Percentiles rank a stretch among this genome's conserved stretches.
Conservation (phyloP, 2,888 invertebrate species). For the Alloscopus bannaensis region DNA sequence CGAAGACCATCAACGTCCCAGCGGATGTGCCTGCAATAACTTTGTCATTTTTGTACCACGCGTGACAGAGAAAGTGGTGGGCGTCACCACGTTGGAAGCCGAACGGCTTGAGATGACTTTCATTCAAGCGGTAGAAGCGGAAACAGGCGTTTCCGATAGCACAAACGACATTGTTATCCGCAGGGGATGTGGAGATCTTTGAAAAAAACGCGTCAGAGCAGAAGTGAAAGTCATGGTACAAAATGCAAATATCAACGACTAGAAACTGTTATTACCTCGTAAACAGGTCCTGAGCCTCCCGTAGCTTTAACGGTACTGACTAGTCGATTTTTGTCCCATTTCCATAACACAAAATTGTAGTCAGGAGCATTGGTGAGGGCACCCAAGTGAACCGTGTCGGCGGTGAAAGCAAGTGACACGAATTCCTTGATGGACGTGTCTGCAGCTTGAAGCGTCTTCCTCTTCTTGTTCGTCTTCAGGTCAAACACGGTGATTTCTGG, state of each 20-base stretch:
- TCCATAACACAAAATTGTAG: constrained; percentile 87
- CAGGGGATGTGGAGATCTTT: constrained; percentile 86
- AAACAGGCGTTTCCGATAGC: constrained; percentile 82
- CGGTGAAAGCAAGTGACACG: constrained; percentile 82
- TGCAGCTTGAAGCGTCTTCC: constrained; percentile 75
- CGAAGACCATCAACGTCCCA: constrained; percentile 86
- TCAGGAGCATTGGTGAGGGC: constrained; percentile 90
- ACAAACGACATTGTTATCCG: constrained; percentile 85
- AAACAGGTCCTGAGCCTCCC: constrained; percentile 81
- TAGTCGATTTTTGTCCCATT: constrained; percentile 88
- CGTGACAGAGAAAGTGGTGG: constrained; percentile 84
- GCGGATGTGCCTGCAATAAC: constrained; percentile 88
- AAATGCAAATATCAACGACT: background rate
- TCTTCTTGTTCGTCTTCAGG: constrained; percentile 75
- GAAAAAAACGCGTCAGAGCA: no score
- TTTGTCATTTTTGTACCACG: constrained; percentile 87
- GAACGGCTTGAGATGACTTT: constrained; percentile 87
- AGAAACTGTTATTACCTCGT: constrained; percentile 76
- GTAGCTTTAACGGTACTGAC: constrained; percentile 85
- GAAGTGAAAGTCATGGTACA: constrained; percentile 7
- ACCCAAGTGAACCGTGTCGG: constrained; percentile 87
- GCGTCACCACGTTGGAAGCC: constrained; percentile 89
- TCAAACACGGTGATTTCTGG: constrained; percentile 77
- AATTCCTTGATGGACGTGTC: constrained; percentile 79
- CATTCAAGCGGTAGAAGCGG: constrained; percentile 85